Evolutionary conservation across 2,113 vertebrate genomes (phyloP).

Genomic region (Dicaeum eximium): DNA sequence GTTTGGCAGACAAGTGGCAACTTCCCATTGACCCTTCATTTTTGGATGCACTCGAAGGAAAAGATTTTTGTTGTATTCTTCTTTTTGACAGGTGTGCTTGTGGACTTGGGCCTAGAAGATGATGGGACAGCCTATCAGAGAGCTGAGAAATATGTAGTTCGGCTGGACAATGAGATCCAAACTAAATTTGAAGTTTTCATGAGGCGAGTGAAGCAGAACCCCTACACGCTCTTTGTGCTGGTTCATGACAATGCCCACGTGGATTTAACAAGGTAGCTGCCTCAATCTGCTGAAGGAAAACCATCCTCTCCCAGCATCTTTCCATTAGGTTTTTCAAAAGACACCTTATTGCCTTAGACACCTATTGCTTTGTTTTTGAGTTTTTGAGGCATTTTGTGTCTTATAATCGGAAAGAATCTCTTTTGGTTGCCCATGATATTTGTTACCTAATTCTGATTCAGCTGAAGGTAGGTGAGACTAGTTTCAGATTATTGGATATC

Average conservation of each 20-base stretch:
- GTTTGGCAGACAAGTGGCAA: not conserved
- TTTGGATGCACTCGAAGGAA: not conserved
- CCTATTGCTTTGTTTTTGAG: not conserved
- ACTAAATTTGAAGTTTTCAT: constrained; percentile 93
- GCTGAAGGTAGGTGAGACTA: not conserved
- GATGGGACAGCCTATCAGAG: constrained; percentile 78
- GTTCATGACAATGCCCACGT: constrained; percentile 96
- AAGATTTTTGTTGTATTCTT: not conserved
- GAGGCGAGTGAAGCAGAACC: constrained; percentile 93
- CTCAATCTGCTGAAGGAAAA: not conserved
- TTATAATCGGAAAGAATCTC: not conserved
- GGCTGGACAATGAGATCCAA: constrained; percentile 89
- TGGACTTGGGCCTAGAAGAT: constrained; percentile 94
- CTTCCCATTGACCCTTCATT: not conserved
- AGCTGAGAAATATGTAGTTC: constrained; percentile 91
- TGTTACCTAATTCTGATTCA: not conserved
- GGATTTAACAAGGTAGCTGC: constrained; percentile 90
- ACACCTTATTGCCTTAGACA: not conserved
- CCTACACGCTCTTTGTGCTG: constrained; percentile 93
- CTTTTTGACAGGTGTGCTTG: constrained; percentile 84
- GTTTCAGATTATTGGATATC: not conserved
- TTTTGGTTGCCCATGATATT: not conserved
- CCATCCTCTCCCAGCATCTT: not conserved
- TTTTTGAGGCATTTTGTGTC: not conserved
- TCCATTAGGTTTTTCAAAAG: not conserved